Evolutionary conservation across 2,797 vertebrate genomes (phyloP).

Genomic region (Eremophila alpestris): DNA sequence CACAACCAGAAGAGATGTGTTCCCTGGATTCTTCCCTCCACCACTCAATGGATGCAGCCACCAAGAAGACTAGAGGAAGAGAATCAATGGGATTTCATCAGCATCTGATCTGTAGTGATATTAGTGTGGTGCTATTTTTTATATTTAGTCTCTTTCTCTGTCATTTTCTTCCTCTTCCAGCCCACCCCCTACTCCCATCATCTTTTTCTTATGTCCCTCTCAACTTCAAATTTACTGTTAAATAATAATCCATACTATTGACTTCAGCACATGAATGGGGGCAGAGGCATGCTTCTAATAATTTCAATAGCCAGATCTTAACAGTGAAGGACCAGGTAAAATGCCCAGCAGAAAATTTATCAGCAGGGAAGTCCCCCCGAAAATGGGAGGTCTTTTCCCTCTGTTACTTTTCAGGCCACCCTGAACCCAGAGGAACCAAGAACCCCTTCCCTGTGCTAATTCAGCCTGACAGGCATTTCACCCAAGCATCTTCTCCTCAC

Average conservation of each 20-base stretch:
- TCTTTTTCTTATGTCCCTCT: background rate
- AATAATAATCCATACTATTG: background rate
- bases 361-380: background rate
- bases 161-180: background rate
- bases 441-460: background rate
- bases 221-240: background rate
- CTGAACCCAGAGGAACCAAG: background rate
- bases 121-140: too few species aligned
- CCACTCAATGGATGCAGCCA: background rate
- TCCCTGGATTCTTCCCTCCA: background rate
- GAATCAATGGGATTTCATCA: fast-evolving
- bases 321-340: background rate
- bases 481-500: background rate
- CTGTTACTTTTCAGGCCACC: background rate
- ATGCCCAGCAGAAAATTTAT: background rate
- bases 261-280: fast-evolving
- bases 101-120: too few species aligned
- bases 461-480: background rate
- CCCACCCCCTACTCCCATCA: fast-evolving
- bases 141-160: background rate
- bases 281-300: background rate
- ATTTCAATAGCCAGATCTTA: background rate
- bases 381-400: background rate
- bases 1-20: background rate
- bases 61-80: too few species aligned